These are phyloP conservation scores for Cryptocheilus praepositus DNA, from an alignment of 2,888 invertebrate genomes.

Conservation along the genomic window DNA sequence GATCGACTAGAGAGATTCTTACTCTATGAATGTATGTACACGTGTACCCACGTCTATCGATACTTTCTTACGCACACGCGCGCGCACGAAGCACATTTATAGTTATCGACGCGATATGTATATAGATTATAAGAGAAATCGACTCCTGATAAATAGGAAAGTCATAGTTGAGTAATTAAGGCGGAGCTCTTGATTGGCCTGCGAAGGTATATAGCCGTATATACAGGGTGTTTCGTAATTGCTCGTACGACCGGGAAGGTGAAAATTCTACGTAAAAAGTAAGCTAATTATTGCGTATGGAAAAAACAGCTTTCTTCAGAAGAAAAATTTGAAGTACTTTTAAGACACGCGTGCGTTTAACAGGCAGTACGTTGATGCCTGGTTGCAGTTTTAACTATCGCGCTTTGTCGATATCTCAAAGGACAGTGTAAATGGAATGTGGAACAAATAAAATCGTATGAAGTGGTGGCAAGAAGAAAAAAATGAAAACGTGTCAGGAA, in stretches of 20 bases:
- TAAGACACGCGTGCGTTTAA: too few species aligned
- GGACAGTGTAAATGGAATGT: too few species aligned
- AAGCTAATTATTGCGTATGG: too few species aligned
- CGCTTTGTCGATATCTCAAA: too few species aligned
- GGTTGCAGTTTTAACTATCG: too few species aligned
- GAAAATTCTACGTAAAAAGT: conserved; percentile 1
- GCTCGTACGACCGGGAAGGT: background rate
- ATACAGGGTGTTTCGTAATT: too few species aligned
- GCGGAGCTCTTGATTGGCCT: conserved; percentile 50
- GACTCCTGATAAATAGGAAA: conserved; percentile 35
- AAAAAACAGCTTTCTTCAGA: too few species aligned
- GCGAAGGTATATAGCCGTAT: conserved; percentile 10
- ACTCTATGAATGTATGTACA: conserved; percentile 17
- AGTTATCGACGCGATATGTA: conserved; percentile 6
- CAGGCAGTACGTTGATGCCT: too few species aligned
- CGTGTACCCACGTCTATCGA: background rate
- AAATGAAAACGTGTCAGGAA: too few species aligned
- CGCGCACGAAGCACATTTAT: background rate
- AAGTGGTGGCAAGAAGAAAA: too few species aligned
- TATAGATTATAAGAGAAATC: conserved; percentile 41
- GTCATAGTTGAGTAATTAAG: conserved; percentile 60
- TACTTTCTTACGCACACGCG: background rate
- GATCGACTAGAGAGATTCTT: conserved; percentile 19
- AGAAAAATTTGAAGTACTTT: too few species aligned
- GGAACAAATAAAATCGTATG: too few species aligned